Percentiles rank a stretch among this genome's conserved stretches.
These are phyloP conservation scores for Acholoe squamosa DNA, from an alignment of 2,888 invertebrate genomes.

Conservation along the genomic window DNA sequence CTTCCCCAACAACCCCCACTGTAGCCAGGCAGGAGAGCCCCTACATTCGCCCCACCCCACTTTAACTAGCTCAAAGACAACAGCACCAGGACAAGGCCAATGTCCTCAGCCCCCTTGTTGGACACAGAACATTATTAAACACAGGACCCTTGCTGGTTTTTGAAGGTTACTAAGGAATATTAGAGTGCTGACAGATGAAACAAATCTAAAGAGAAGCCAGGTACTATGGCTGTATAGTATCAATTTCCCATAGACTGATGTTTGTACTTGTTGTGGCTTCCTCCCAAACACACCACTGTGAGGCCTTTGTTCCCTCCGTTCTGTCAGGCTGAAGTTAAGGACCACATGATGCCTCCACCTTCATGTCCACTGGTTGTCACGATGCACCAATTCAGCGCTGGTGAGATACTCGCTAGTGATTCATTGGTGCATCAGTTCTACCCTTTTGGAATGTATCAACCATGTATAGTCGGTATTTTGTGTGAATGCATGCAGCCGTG, in stretches of 20 bases:
- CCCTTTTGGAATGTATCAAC: too few relatives aligned
- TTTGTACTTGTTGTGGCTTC: neutral
- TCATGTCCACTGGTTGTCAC: too few relatives aligned
- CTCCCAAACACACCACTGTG: slow-evolving; percentile 43
- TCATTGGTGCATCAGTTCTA: too few relatives aligned
- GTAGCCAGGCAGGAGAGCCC: neutral
- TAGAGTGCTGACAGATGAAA: too few relatives aligned
- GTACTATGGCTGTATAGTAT: neutral
- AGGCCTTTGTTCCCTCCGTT: neutral
- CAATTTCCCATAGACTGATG: neutral
- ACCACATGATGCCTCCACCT: too few relatives aligned
- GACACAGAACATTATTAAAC: too few relatives aligned
- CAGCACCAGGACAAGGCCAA: neutral
- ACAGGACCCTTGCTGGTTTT: neutral
- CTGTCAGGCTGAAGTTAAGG: neutral
- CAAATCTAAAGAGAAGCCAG: too few relatives aligned
- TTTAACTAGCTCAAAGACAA: neutral
- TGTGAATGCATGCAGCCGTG: too few relatives aligned
- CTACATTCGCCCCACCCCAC: neutral
- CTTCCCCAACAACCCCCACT: neutral
- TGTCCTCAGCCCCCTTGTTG: too few relatives aligned
- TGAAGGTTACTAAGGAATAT: neutral
- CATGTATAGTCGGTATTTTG: too few relatives aligned
- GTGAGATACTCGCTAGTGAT: too few relatives aligned
- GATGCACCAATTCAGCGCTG: too few relatives aligned